Base-by-base conservation (phyloP, 2,797 vertebrate genomes). In the Masticophis lateralis region DNA sequence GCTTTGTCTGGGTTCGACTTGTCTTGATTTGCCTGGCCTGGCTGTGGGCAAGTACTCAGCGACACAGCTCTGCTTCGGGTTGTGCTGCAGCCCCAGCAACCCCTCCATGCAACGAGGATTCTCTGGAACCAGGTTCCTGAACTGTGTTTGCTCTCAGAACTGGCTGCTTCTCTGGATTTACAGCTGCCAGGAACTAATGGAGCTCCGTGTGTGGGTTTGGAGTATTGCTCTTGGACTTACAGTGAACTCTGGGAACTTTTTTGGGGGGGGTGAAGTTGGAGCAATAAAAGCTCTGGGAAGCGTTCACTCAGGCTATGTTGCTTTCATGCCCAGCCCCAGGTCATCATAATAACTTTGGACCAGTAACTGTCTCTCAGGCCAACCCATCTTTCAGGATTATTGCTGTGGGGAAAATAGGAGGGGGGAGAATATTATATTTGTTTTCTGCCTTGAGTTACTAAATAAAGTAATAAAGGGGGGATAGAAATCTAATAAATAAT, bases 21-120 rank as follows among this genome's bases (percentile, higher is more conserved):
- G 25, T 25, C 10, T 61, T 27, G 25, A 27, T 63, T 63, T 63
- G 10, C 25, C 61, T 66, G 27, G 27, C 12, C 27, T 63, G 61
- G 11, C 27, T 28, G 27, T 63, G 27, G 11, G 61, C 61, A 28
- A 63, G 27, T 66, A 66, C 27, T 66, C 61, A 66, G 61, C 0
- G 1, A 66, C 61, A 66, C 61, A 66, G 11, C 27, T 66, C 4
- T 66, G 61, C 11, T 66, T 66, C 11, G 1, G 28, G 27, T 66
- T 66, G 27, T 66, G 61, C 28, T n/a, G 27, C 4, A 63, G 61
- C 11, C 3, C 12, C 61, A 66, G 27, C 1, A 4, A 66, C 61
- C 61, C 61, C 3, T 28, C 61, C 0, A 1, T 66, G 27, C 0
- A 0, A 66, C 1, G 0, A 66, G 27, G 61, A n/a, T 11, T 66